Percentiles rank a stretch among this genome's conserved stretches.
These are phyloP conservation scores for Wiebesia pumilae DNA, from an alignment of 1,140 invertebrate species.

Conservation along the genomic window DNA sequence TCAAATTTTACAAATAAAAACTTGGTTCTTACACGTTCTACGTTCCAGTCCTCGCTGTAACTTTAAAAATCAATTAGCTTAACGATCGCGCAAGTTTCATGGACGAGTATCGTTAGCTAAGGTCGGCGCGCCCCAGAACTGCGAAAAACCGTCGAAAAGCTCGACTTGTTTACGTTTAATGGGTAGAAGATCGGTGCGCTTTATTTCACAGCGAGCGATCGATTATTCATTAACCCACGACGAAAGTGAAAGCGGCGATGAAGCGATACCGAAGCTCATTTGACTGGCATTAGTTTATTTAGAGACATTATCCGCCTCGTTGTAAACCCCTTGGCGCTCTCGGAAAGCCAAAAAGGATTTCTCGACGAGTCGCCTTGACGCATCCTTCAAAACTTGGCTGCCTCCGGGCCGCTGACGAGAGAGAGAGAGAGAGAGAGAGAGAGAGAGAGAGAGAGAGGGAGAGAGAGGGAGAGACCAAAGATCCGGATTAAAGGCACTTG, in stretches of 20 bases:
- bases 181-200: not conserved
- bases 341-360: not conserved
- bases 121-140: no score
- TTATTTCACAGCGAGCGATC: not conserved
- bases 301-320: slow-evolving; percentile 25
- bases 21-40: no score
- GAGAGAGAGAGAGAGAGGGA: no score
- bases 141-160: not conserved
- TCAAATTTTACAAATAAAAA: no score
- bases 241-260: slow-evolving; percentile 32
- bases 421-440: no score
- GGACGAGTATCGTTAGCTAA: not conserved
- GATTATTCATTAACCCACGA: slow-evolving; percentile 5
- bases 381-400: slow-evolving; percentile 1
- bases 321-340: not conserved
- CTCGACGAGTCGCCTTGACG: not conserved
- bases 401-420: slow-evolving; percentile 5
- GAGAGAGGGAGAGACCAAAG: not conserved
- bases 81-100: not conserved
- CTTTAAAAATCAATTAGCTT: not conserved
- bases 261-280: slow-evolving; percentile 5
- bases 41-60: not conserved
- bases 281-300: slow-evolving; percentile 34
- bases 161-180: not conserved
- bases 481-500: slow-evolving; percentile 34